phyloP scores from a whole-genome alignment of 2,888 invertebrate species.

The Tenthredo amoena region DNA sequence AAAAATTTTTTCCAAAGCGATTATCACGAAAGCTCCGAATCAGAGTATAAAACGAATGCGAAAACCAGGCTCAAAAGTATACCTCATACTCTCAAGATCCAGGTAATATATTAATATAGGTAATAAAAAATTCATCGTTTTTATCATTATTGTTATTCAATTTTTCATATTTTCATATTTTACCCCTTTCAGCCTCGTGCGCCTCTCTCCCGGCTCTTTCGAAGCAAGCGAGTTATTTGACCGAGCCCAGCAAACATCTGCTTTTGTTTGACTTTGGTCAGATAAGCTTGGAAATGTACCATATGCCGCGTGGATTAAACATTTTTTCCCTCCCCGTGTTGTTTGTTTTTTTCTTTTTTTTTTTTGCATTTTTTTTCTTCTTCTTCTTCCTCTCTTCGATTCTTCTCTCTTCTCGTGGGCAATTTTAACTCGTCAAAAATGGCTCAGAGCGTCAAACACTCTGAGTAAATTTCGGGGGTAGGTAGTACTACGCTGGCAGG shows the following conservation, averaged over 20 bases:
- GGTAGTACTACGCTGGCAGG: background rate
- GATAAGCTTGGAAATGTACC: slow-evolving; percentile 63
- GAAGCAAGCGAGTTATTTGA: slow-evolving; percentile 51
- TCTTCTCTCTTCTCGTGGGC: background rate
- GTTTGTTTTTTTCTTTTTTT: background rate
- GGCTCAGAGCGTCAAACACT: slow-evolving; percentile 16
- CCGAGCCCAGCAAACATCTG: slow-evolving; percentile 61
- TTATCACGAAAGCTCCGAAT: background rate
- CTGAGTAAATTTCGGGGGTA: slow-evolving; percentile 1
- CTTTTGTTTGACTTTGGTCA: slow-evolving; percentile 61
- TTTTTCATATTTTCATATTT: slow-evolving; percentile 28
- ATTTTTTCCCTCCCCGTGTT: slow-evolving; percentile 20
- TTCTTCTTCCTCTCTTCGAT: background rate
- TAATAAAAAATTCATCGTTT: background rate
- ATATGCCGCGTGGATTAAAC: slow-evolving; percentile 62
- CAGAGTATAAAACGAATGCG: background rate
- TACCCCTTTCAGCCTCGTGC: slow-evolving; percentile 26
- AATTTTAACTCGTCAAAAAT: slow-evolving; percentile 29
- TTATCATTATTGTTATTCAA: background rate
- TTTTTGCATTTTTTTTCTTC: background rate
- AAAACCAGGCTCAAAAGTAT: background rate
- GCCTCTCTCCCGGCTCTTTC: background rate
- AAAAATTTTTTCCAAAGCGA: background rate
- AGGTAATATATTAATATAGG: background rate
- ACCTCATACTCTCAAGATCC: background rate